A percentile compares a stretch with the other conserved stretches of the same genome.
Conservation (phyloP, 2,797 vertebrate genomes). For the Pristis pectinata region DNA sequence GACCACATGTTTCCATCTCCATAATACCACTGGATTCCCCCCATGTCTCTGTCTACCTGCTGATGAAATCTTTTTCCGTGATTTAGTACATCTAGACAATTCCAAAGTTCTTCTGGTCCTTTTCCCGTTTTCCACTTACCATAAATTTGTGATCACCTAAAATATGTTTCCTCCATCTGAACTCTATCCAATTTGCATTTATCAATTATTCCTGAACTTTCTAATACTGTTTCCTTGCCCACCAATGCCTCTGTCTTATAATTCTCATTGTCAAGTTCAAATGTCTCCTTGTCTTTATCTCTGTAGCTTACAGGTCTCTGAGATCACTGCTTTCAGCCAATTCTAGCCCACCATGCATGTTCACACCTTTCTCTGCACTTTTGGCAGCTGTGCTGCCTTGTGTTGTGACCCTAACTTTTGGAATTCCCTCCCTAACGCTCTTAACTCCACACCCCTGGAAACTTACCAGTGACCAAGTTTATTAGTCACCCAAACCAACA, state of each 20-base stretch:
- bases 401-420: background rate
- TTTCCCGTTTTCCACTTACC: background rate
- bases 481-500: no score
- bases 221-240: background rate
- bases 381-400: background rate
- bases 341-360: background rate
- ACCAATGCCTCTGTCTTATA: background rate
- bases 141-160: background rate
- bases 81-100: background rate
- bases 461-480: background rate
- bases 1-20: background rate
- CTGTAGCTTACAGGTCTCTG: background rate
- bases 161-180: background rate
- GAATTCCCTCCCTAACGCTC: background rate
- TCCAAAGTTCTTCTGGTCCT: background rate
- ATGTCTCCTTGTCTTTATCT: background rate
- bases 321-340: background rate
- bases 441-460: background rate
- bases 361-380: background rate
- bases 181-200: background rate
- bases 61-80: no score
- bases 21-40: no score
- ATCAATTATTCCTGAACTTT: background rate
- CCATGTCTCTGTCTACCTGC: no score
- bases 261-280: background rate